Percentiles rank a stretch among this genome's conserved stretches.
phyloP scores from a whole-genome alignment of 2,113 vertebrate genomes.

The Trematomus loennbergii region DNA sequence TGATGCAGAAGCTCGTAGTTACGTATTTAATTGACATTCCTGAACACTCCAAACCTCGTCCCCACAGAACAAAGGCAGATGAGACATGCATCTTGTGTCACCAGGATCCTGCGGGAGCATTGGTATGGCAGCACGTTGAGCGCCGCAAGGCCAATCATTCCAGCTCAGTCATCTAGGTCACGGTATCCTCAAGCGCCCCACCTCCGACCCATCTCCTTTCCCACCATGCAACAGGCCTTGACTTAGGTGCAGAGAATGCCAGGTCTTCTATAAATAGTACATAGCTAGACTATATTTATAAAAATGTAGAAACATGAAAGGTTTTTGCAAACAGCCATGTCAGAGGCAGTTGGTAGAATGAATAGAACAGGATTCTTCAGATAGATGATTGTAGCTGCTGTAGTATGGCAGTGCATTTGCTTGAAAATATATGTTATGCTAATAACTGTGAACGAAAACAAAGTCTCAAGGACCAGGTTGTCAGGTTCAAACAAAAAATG shows the following conservation, averaged over 20 bases:
- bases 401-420: too few species aligned
- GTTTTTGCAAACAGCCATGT: slow-evolving; percentile 21
- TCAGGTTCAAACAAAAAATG: too few species aligned
- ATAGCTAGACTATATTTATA: slow-evolving; percentile 50
- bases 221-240: slow-evolving; percentile 50
- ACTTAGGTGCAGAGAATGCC: slow-evolving; percentile 13
- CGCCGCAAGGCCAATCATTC: slow-evolving; percentile 61
- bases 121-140: slow-evolving; percentile 20
- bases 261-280: slow-evolving; percentile 56
- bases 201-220: slow-evolving; percentile 52
- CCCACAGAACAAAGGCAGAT: slow-evolving; percentile 46
- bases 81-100: slow-evolving; percentile 62
- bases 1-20: slow-evolving; percentile 16
- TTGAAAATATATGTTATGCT: not conserved
- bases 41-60: slow-evolving; percentile 11
- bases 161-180: slow-evolving; percentile 72
- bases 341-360: not conserved
- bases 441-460: not conserved
- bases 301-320: slow-evolving; percentile 32
- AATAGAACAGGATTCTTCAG: not conserved
- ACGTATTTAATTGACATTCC: slow-evolving; percentile 24
- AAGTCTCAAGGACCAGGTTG: too few species aligned
- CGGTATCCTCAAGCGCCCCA: slow-evolving; percentile 67
- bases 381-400: slow-evolving; percentile 6
- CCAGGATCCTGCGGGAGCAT: slow-evolving; percentile 35